Conservation (phyloP, 2,797 vertebrate species). For the Tokudaia muenninki region DNA sequence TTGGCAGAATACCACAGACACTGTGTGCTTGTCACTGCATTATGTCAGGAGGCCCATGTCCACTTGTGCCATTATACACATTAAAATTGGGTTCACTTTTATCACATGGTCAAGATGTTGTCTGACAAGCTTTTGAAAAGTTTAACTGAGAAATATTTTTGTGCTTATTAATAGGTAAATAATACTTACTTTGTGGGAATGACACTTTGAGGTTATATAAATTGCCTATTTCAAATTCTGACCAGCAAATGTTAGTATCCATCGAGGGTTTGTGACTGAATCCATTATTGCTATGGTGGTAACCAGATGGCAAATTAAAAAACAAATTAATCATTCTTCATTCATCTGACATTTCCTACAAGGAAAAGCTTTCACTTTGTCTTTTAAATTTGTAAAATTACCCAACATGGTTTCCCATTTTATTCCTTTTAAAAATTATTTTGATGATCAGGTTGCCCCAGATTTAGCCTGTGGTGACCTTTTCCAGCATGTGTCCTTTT, state of each 20-base stretch:
- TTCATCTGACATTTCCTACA: conserved; percentile 62
- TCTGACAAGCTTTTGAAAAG: conserved; percentile 43
- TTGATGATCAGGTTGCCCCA: conserved; percentile 31
- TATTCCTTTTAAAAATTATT: conserved; percentile 42
- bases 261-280: conserved; percentile 58
- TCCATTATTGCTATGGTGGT: conserved; percentile 63
- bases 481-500: conserved; percentile 11
- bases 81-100: conserved; percentile 18
- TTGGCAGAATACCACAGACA: neutral
- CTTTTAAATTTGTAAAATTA: conserved; percentile 56
- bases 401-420: conserved; percentile 20
- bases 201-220: conserved; percentile 40
- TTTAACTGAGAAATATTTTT: conserved; percentile 56
- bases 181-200: neutral
- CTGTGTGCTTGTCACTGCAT: neutral
- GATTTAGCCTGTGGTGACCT: neutral
- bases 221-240: conserved; percentile 48
- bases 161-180: conserved; percentile 49
- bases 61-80: neutral
- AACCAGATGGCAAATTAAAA: conserved; percentile 63
- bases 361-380: conserved; percentile 24
- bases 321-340: conserved; percentile 43
- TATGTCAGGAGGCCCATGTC: neutral
- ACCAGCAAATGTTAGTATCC: conserved; percentile 37
- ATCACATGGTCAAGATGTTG: conserved; percentile 26